Evolutionary conservation across 2,113 vertebrate genomes (phyloP), one percentile per base, ranked within the genome.

Genomic region (Zosterops japonicus): DNA sequence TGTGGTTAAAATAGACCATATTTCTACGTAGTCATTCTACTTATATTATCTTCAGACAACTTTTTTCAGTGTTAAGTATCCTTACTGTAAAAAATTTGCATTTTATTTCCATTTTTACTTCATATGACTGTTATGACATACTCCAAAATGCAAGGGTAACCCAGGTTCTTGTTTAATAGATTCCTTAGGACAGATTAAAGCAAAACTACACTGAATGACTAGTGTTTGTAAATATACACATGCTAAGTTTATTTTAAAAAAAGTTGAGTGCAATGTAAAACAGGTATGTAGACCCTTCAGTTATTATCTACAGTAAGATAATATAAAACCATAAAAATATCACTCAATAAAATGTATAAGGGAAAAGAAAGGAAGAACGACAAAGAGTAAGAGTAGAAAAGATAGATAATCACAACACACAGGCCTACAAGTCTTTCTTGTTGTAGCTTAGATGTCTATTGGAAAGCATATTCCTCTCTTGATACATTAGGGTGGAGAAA

Each of bases 401-500:
- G 14, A 60, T 23, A 15, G 6, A 53, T 12, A 69, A 46, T 10
- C 23, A 16, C 28, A 46, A 53, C 15, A 27, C 27, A 86, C 12
- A 44, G 18, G 5, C 20, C 22, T 68, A 60, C 18, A 59, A 52
- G 5, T 8, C 46, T 87, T 52, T 18, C 18, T 52, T 44, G 21
- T 50, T 59, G 14, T 19, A 52, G 11, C 27, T 59, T 36, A 23
- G 27, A 69, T 60, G 8, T 46, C 27, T 42, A 1, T 18, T 18
- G 5, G 11, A 76, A 68, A 25, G 6, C 7, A 27, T 2, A 1
- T 12, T 41, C 12, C 35, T 50, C 21, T 35, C 25, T 52, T 44
- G 11, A 52, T 27, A 22, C 18, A 46, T 39, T 25, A 4, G 1
- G 1, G 2, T 19, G 3, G 14, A 14, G 2, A 2, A 23, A 21